Percentiles rank a stretch among this genome's conserved stretches.
Conservation (phyloP, 2,888 invertebrate species). For the Thera obeliscata region DNA sequence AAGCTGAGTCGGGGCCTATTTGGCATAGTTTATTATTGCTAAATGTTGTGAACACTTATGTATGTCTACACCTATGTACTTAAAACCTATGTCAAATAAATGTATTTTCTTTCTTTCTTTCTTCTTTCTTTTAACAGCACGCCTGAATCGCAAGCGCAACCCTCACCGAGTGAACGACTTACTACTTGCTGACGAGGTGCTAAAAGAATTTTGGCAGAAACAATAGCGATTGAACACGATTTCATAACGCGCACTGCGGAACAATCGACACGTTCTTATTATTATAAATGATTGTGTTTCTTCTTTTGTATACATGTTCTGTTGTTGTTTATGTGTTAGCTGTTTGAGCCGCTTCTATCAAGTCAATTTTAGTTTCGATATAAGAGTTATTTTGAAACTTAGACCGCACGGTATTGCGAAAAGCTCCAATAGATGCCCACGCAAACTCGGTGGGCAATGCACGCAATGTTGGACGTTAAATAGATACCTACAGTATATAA, state of each 20-base stretch:
- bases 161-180: too few relatives aligned
- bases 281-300: slow-evolving; percentile 7
- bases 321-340: neutral
- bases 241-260: slow-evolving; percentile 2
- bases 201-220: slow-evolving; percentile 1
- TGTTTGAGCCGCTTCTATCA: neutral
- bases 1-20: too few relatives aligned
- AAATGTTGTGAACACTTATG: too few relatives aligned
- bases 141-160: too few relatives aligned
- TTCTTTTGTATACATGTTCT: neutral
- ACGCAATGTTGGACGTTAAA: slow-evolving; percentile 46
- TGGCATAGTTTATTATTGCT: too few relatives aligned
- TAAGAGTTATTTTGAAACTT: slow-evolving; percentile 37
- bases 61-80: too few relatives aligned
- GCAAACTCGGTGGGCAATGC: slow-evolving; percentile 50
- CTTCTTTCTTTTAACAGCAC: too few relatives aligned
- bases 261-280: slow-evolving; percentile 5
- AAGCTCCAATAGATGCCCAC: slow-evolving; percentile 56
- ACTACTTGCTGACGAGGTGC: neutral
- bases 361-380: neutral
- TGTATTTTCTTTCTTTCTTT: too few relatives aligned
- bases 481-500: slow-evolving; percentile 22
- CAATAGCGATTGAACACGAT: slow-evolving; percentile 10
- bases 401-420: slow-evolving; percentile 35
- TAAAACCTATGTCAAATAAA: too few relatives aligned